These are phyloP conservation scores for Onthophagus taurus DNA, from an alignment of 1,140 invertebrate species.

Conservation along the genomic window DNA sequence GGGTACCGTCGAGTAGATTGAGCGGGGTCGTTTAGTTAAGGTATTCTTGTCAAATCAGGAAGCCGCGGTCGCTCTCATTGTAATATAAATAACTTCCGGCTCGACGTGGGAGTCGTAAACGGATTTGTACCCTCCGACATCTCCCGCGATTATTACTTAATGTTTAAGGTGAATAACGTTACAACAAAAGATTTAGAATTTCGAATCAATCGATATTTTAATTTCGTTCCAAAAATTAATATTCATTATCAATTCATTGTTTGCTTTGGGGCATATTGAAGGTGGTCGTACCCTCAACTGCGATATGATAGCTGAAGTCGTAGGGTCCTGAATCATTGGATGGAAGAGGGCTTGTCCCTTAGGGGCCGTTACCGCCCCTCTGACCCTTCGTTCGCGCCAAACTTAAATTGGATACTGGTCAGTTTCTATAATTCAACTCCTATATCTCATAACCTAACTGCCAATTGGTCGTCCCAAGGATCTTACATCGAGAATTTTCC, in stretches of 20 bases:
- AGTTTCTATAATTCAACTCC: slow-evolving; percentile 39
- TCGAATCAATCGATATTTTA: no score
- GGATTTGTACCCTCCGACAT: no score
- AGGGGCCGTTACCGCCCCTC: slow-evolving; percentile 35
- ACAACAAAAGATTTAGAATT: no score
- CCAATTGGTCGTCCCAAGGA: slow-evolving; percentile 12
- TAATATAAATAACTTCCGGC: slow-evolving; percentile 11
- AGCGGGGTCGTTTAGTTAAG: slow-evolving; percentile 29
- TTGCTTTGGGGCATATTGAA: no score
- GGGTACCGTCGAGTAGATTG: slow-evolving; percentile 29
- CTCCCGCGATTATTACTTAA: no score
- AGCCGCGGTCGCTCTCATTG: slow-evolving; percentile 9
- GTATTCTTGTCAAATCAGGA: slow-evolving; percentile 27
- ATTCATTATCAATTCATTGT: slow-evolving; percentile 30
- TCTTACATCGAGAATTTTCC: no score
- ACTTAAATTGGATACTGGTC: slow-evolving; percentile 40
- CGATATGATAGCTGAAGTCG: slow-evolving; percentile 28
- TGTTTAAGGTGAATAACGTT: no score
- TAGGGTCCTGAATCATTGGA: slow-evolving; percentile 33
- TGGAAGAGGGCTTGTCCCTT: slow-evolving; percentile 32
- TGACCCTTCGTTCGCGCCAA: slow-evolving; percentile 34
- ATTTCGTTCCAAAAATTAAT: no score
- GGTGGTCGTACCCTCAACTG: slow-evolving; percentile 21
- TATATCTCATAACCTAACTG: slow-evolving; percentile 36
- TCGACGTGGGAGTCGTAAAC: no score